Conservation (phyloP, 2,888 invertebrate species). For the Zaprionus obscuricornis region DNA sequence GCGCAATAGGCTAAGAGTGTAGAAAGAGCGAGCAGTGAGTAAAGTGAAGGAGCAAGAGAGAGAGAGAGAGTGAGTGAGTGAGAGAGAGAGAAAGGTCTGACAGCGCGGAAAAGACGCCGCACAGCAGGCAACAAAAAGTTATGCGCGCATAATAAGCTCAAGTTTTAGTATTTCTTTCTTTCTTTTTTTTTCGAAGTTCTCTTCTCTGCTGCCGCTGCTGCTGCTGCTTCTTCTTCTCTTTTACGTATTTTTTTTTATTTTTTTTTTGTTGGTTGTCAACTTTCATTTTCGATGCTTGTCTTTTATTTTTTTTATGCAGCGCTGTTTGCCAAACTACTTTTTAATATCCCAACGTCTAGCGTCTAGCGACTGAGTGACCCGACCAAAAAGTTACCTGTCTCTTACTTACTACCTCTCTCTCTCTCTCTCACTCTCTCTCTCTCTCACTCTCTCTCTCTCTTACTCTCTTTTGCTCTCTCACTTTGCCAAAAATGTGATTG, state of each 20-base stretch:
- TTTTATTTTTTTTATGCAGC: conserved; percentile 33
- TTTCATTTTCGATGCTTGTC: conserved; percentile 56
- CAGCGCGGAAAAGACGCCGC: too few relatives aligned
- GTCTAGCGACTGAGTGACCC: background rate
- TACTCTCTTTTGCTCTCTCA: background rate
- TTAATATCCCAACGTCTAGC: conserved; percentile 58
- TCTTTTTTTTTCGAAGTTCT: background rate
- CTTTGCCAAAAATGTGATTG: conserved; percentile 61
- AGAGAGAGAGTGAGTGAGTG: too few relatives aligned
- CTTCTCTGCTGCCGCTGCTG: too few relatives aligned
- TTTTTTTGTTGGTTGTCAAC: conserved; percentile 31
- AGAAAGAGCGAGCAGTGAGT: background rate
- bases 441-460: background rate
- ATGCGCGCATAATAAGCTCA: conserved; percentile 76
- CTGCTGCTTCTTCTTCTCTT: conserved; percentile 3
- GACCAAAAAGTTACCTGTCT: conserved; percentile 13
- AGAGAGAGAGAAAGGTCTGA: too few relatives aligned
- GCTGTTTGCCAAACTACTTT: conserved; percentile 50
- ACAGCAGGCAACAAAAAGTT: conserved; percentile 55
- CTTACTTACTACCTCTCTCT: background rate
- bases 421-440: background rate
- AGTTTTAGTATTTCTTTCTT: conserved; percentile 45
- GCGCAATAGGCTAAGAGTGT: background rate
- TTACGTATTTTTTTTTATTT: conserved; percentile 2
- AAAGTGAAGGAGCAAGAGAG: background rate